These are phyloP conservation scores for Ardeotis arabs DNA, from an alignment of 2,113 vertebrate species.

Conservation along the genomic window DNA sequence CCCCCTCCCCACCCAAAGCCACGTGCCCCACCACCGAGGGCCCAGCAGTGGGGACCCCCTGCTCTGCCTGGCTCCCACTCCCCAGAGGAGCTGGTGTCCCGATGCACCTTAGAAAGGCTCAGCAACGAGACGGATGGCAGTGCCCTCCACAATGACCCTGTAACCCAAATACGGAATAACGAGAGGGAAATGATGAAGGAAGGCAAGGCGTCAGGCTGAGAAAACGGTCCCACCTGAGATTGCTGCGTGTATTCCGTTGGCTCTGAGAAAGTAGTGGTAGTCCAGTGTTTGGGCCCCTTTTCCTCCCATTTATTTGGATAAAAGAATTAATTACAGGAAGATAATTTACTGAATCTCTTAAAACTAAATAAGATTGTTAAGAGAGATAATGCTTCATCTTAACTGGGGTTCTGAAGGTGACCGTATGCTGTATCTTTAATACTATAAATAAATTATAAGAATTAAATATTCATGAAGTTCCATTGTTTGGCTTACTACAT, in stretches of 20 bases:
- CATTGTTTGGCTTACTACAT: conserved; percentile 48
- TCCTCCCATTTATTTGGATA: conserved; percentile 13
- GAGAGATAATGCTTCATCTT: conserved; percentile 14
- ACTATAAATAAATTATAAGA: conserved; percentile 43
- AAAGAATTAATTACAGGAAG: conserved; percentile 11
- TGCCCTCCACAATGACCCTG: accelerated
- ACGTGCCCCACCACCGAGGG: too few species aligned
- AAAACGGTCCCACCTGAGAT: accelerated
- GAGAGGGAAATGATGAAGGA: not conserved
- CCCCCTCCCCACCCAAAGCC: too few species aligned
- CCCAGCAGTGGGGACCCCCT: accelerated
- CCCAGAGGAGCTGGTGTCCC: too few species aligned
- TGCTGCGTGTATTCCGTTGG: accelerated
- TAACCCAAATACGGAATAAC: not conserved
- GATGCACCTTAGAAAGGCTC: not conserved
- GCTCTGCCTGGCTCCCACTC: not conserved
- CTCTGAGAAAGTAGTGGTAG: not conserved
- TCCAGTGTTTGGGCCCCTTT: not conserved
- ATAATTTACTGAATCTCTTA: conserved; percentile 13
- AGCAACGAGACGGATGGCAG: too few species aligned
- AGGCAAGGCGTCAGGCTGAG: not conserved
- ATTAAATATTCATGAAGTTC: conserved; percentile 58
- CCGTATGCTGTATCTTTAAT: not conserved
- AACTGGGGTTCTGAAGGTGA: conserved; percentile 57
- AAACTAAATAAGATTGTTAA: not conserved